Conservation (phyloP, 2,113 vertebrate genomes). For the Hemiprocne comata region DNA sequence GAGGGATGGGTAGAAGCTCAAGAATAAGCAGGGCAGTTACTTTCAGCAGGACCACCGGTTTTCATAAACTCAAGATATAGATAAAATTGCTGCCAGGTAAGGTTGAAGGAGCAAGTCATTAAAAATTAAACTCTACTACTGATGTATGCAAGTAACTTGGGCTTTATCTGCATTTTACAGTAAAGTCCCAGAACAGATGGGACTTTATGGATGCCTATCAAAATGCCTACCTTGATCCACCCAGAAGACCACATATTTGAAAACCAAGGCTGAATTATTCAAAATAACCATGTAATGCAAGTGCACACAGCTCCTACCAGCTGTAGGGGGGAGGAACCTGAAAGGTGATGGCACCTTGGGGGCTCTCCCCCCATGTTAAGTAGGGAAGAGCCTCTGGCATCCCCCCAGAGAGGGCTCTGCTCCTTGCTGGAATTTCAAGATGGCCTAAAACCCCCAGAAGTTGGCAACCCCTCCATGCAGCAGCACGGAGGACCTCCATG, state of each 20-base stretch:
- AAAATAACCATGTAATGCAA: background rate
- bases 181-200: background rate
- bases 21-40: background rate
- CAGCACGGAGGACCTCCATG: rapidly evolving
- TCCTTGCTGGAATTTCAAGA: background rate
- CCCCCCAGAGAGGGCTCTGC: rapidly evolving
- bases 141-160: background rate
- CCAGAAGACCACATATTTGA: background rate
- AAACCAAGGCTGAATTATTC: background rate
- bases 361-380: background rate
- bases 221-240: background rate
- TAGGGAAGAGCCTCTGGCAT: background rate
- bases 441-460: background rate
- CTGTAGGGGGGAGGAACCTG: background rate
- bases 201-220: background rate
- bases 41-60: background rate
- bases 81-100: background rate
- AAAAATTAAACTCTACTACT: background rate
- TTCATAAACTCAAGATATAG: background rate
- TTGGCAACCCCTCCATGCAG: rapidly evolving
- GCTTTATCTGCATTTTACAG: background rate
- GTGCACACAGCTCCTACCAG: background rate
- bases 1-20: background rate
- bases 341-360: background rate
- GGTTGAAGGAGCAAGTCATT: background rate